A percentile compares a stretch with the other conserved stretches of the same genome.
Conservation (phyloP, 2,888 invertebrate species). For the Steinernema hermaphroditum region DNA sequence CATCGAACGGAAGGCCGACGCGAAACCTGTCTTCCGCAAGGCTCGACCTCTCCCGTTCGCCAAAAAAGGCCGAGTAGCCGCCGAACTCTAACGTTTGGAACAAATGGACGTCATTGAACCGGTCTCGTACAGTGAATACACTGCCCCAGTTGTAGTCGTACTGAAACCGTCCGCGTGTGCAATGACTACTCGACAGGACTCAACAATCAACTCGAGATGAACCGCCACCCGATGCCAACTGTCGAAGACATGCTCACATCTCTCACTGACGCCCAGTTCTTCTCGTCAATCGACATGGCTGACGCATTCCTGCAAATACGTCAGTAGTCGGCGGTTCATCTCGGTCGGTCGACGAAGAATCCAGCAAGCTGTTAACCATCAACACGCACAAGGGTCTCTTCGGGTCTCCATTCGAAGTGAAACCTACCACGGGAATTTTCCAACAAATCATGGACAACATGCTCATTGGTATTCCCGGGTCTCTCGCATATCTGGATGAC, state of each 20-base stretch:
- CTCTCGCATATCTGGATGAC: constrained; percentile 46
- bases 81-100: constrained; percentile 42
- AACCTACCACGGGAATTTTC: constrained; percentile 47
- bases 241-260: constrained; percentile 44
- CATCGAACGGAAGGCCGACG: no score
- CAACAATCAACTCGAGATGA: constrained; percentile 41
- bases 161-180: constrained; percentile 48
- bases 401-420: constrained; percentile 51
- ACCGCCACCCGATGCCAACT: constrained; percentile 48
- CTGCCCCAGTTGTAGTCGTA: constrained; percentile 49
- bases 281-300: constrained; percentile 47
- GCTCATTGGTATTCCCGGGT: constrained; percentile 39
- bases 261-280: constrained; percentile 43
- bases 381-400: constrained; percentile 51
- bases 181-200: constrained; percentile 51
- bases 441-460: constrained; percentile 45
- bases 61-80: no score
- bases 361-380: constrained; percentile 41
- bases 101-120: constrained; percentile 36
- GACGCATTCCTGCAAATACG: constrained; percentile 53
- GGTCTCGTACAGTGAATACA: constrained; percentile 46
- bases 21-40: no score
- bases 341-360: constrained; percentile 41
- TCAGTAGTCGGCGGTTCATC: no score
- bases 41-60: no score